A percentile compares a stretch with the other conserved stretches of the same genome.
phyloP scores from a whole-genome alignment of 1,140 invertebrate species.

The Zaprionus nigranus region DNA sequence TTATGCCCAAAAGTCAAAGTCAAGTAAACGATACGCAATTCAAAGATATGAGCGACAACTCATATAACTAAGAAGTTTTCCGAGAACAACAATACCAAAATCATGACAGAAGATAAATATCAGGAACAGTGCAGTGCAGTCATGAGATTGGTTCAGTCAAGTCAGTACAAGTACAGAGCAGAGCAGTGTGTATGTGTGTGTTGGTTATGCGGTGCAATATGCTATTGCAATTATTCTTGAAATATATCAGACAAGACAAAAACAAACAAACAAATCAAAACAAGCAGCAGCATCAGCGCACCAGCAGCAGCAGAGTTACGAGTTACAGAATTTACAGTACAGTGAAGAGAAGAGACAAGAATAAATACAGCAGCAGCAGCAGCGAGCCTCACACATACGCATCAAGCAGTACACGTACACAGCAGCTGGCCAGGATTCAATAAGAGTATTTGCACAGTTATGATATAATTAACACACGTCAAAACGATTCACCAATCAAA shows the following conservation, averaged over 20 bases:
- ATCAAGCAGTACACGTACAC: conserved; percentile 66
- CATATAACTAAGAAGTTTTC: conserved; percentile 79
- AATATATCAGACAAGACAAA: conserved; percentile 13
- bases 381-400: conserved; percentile 43
- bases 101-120: conserved; percentile 68
- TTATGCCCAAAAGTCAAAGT: conserved; percentile 79
- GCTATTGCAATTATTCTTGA: conserved; percentile 16
- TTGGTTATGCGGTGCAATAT: conserved; percentile 1
- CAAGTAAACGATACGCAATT: conserved; percentile 82
- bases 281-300: conserved; percentile 30
- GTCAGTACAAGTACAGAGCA: conserved; percentile 52
- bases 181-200: conserved; percentile 39
- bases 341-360: conserved; percentile 31
- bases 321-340: conserved; percentile 39
- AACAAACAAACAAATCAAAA: conserved; percentile 4
- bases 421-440: conserved; percentile 71
- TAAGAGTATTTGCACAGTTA: conserved; percentile 55
- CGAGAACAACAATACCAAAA: conserved; percentile 72
- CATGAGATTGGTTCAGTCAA: conserved; percentile 60
- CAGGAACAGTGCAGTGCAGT: conserved; percentile 73
- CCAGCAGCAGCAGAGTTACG: conserved; percentile 31
- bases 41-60: conserved; percentile 74
- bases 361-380: conserved; percentile 17
- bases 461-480: conserved; percentile 48
- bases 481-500: conserved; percentile 39